Evolutionary conservation across 1,140 invertebrate genomes (phyloP), one percentile per base, ranked within the genome.

Genomic region (Drosophila repleta): DNA sequence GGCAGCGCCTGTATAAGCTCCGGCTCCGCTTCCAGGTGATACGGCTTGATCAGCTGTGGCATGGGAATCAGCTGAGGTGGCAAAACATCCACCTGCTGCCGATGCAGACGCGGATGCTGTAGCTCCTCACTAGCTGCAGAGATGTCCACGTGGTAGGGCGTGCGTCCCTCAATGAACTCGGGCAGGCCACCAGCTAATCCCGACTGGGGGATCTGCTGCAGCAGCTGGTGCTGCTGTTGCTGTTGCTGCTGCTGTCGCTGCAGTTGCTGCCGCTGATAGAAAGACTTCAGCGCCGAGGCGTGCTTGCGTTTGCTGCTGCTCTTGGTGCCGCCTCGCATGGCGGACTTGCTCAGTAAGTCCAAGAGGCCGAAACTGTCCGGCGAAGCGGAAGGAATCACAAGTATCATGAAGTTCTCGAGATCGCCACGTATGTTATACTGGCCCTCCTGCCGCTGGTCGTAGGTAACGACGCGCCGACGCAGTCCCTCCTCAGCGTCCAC

Each of bases 381-480:
- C 10, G 92, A 84, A 8, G 93, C 92, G 7, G 93, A 92, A 11
- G 94, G 94, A 3, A 94, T 92, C 0, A 94, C 91, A 6, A 95
- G 69, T 21, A 95, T 92, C 39, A 95, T 92, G 57, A 95, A 93
- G 74, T 95, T 95, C 65, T 94, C 93, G 8, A 95, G 91, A 90
- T 95, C 94, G 1, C 94, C 94, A 10, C 93, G 92, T 2, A 95
- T 92, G 77, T 95, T 95, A 65, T 93, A 92, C 5, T 94, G 93
- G n/a, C 94, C 94, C 26, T 94, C 94, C 81, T 95, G 94, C 0
- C 94, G 90, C 82, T 94, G 93, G 79, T 94, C 94, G 79, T 94
- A 94, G 49, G 91, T 92, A 11, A 92, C 32, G 0, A 90, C 43
- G 10, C 89, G 83, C 0, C 90, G 85, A 41, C 69, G 76, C 60